Conservation (phyloP, 2,888 invertebrate genomes). For the Ennomos fuscantarius region DNA sequence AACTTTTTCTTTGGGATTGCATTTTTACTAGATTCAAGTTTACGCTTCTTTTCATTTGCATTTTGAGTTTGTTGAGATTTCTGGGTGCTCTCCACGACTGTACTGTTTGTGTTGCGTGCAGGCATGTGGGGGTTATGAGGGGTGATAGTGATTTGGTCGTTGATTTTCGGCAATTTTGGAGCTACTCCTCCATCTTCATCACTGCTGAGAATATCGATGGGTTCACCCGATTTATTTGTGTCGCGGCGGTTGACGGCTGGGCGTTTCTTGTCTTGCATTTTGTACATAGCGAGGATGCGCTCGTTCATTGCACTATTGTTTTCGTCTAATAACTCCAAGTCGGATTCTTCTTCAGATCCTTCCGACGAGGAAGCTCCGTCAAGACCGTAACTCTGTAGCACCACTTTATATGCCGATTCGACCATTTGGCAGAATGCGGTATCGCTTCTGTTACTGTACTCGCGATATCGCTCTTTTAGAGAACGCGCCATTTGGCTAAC, state of each 20-base stretch:
- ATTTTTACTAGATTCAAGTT: slow-evolving; percentile 61
- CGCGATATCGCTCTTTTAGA: slow-evolving; percentile 89
- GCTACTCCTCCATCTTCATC: slow-evolving; percentile 75
- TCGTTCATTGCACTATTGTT: slow-evolving; percentile 90
- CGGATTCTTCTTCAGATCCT: slow-evolving; percentile 86
- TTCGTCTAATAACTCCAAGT: slow-evolving; percentile 91
- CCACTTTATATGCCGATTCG: slow-evolving; percentile 90
- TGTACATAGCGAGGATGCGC: slow-evolving; percentile 79
- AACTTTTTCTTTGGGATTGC: slow-evolving; percentile 62
- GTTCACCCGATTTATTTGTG: slow-evolving; percentile 74
- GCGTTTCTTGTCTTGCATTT: slow-evolving; percentile 80
- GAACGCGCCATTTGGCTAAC: slow-evolving; percentile 93
- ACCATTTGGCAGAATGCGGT: slow-evolving; percentile 92
- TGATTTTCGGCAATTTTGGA: slow-evolving; percentile 78
- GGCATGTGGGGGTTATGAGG: slow-evolving; percentile 79
- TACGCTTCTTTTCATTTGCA: slow-evolving; percentile 69
- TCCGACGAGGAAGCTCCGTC: slow-evolving; percentile 86
- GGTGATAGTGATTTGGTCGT: slow-evolving; percentile 79
- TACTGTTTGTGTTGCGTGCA: slow-evolving; percentile 58
- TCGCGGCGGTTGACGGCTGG: slow-evolving; percentile 64
- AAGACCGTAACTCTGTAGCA: slow-evolving; percentile 88
- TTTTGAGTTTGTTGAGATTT: slow-evolving; percentile 61
- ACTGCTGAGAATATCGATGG: slow-evolving; percentile 77
- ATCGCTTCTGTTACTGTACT: slow-evolving; percentile 92
- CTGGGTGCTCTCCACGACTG: slow-evolving; percentile 52